phyloP scores from a whole-genome alignment of 35 echinoderm and acorn worm species.

The Heliocidaris erythrogramma region DNA sequence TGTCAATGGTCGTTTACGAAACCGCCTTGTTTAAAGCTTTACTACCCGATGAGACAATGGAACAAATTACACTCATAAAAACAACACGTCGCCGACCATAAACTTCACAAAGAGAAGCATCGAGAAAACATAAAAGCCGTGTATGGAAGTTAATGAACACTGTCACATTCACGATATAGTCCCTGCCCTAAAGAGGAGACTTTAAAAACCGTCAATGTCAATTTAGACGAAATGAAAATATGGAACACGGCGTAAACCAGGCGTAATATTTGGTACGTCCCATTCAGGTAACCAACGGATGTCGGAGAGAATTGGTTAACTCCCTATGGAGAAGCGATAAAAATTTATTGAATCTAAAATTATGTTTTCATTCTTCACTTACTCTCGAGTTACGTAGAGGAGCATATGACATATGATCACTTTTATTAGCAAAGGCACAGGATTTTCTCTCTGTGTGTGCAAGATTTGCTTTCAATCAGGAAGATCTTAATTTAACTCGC shows the following conservation, averaged over 20 bases:
- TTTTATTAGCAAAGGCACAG: not conserved
- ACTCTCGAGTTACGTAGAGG: not conserved
- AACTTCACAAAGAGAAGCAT: not conserved
- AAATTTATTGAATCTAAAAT: constrained; percentile 49
- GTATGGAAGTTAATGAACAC: not conserved
- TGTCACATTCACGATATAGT: not conserved
- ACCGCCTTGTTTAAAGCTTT: not conserved
- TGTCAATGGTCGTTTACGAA: not conserved
- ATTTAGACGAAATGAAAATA: not conserved
- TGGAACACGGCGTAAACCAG: not conserved
- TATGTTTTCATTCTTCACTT: not conserved
- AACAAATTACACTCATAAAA: not conserved
- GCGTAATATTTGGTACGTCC: not conserved
- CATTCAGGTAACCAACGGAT: not conserved
- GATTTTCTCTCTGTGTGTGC: not conserved
- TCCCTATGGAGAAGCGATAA: constrained; percentile 24
- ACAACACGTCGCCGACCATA: not conserved
- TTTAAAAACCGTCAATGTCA: not conserved
- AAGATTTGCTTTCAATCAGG: not conserved
- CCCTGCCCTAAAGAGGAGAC: not conserved
- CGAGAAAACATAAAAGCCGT: not conserved
- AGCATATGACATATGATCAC: not conserved
- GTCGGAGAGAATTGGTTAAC: not conserved
- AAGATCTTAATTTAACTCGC: not conserved
- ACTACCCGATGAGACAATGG: not conserved